phyloP scores from a whole-genome alignment of 2,888 invertebrate species.

The Ypsolopha sequella region DNA sequence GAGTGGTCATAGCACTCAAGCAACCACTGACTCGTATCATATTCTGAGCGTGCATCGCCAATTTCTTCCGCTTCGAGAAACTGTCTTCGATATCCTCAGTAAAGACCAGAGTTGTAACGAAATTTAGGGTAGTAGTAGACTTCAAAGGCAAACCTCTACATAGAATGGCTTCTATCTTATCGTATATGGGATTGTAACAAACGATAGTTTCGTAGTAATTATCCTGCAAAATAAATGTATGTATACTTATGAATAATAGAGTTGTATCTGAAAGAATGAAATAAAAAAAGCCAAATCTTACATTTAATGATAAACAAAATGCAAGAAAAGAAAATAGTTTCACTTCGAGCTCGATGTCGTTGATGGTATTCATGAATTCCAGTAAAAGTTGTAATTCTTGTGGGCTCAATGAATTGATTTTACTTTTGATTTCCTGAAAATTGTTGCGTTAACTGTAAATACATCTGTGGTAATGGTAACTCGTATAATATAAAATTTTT shows the following conservation, averaged over 20 bases:
- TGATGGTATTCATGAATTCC: slow-evolving; percentile 26
- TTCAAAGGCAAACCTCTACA: slow-evolving; percentile 24
- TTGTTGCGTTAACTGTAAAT: too few species aligned
- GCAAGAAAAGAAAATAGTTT: slow-evolving; percentile 38
- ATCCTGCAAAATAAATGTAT: slow-evolving; percentile 21
- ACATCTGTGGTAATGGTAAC: too few species aligned
- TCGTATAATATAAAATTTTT: too few species aligned
- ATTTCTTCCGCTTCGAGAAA: slow-evolving; percentile 15
- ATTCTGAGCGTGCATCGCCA: slow-evolving; percentile 32
- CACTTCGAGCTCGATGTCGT: slow-evolving; percentile 27
- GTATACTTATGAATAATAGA: neutral
- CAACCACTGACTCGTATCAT: slow-evolving; percentile 48
- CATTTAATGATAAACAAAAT: slow-evolving; percentile 30
- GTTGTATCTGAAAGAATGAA: neutral
- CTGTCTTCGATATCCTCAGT: slow-evolving; percentile 19
- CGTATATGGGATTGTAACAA: slow-evolving; percentile 34
- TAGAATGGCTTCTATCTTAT: slow-evolving; percentile 29
- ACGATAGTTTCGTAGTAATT: slow-evolving; percentile 25
- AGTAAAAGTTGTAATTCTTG: slow-evolving; percentile 25
- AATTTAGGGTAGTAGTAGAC: slow-evolving; percentile 32
- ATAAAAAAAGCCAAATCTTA: slow-evolving; percentile 18
- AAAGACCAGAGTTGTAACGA: slow-evolving; percentile 34
- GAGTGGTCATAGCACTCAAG: slow-evolving; percentile 33
- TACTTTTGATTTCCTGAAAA: slow-evolving; percentile 18
- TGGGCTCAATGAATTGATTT: slow-evolving; percentile 15